Evolutionary conservation across 2,113 vertebrate species (phyloP).

Genomic region (Ifrita kowaldi): DNA sequence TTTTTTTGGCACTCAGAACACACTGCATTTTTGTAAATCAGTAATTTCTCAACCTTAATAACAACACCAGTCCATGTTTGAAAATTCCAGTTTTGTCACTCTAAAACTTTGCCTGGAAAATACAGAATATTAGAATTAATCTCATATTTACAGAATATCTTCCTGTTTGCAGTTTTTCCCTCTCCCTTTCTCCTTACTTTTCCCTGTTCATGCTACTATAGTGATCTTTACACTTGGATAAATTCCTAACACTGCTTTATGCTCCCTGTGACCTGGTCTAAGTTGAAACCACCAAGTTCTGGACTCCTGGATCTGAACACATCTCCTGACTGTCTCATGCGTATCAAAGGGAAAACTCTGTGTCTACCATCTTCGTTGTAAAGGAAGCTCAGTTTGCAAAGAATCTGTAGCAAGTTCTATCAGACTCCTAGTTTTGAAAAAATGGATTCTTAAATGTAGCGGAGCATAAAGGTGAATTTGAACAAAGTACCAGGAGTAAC

Average conservation of each 20-base stretch:
- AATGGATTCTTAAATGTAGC: background rate
- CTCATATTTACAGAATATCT: background rate
- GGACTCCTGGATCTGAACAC: background rate
- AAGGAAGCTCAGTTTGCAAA: background rate
- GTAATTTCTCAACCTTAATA: background rate
- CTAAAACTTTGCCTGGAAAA: background rate
- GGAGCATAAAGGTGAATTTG: background rate
- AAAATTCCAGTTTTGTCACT: background rate
- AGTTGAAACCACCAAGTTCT: background rate
- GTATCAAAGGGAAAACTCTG: background rate
- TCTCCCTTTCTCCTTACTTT: background rate
- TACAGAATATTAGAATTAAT: background rate
- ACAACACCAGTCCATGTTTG: background rate
- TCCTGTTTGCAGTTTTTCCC: fast-evolving
- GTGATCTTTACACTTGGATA: background rate
- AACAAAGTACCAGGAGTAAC: background rate
- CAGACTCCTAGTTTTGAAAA: background rate
- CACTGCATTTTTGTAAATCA: background rate
- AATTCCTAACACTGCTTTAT: background rate
- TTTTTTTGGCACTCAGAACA: background rate
- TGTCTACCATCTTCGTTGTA: background rate
- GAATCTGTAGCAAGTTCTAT: background rate
- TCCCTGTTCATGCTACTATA: background rate
- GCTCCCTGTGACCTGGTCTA: background rate
- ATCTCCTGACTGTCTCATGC: background rate